These are phyloP conservation scores for Haliclona indistincta DNA, from an alignment of 37 sponge, comb jelly and placozoan genomes.

Conservation along the genomic window DNA sequence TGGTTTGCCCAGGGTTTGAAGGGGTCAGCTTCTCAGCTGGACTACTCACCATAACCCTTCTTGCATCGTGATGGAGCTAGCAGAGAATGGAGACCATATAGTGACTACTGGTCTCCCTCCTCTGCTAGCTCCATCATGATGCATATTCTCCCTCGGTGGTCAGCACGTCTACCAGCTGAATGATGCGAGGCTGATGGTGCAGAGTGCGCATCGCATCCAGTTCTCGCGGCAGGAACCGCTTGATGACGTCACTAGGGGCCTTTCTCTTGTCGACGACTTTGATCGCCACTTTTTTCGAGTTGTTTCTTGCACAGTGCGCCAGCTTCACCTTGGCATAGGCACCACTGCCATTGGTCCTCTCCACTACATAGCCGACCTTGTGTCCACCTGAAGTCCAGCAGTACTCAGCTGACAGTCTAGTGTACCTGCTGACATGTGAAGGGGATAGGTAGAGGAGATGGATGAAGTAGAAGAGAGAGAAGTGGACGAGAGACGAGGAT, in stretches of 20 bases:
- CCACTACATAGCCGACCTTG: constrained; percentile 58
- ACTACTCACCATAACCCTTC: no score
- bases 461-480: no score
- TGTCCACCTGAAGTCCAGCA: no score
- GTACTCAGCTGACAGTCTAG: no score
- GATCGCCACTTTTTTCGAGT: constrained; percentile 79
- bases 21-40: no score
- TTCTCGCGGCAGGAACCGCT: constrained; percentile 90
- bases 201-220: constrained; percentile 64
- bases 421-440: no score
- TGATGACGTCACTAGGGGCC: constrained; percentile 85
- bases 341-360: constrained; percentile 78
- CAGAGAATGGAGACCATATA: no score
- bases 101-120: constrained; percentile 86
- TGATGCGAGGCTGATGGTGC: constrained; percentile 54
- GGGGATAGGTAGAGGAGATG: no score
- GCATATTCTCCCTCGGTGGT: constrained; percentile 73
- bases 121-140: constrained; percentile 92
- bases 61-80: no score
- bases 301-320: constrained; percentile 52
- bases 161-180: constrained; percentile 79
- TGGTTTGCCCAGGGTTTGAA: no score
- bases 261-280: constrained; percentile 83
- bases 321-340: constrained; percentile 94
- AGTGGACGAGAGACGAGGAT: no score